Conservation (phyloP, 2,113 vertebrate species). For the Hydrolagus affinis region DNA sequence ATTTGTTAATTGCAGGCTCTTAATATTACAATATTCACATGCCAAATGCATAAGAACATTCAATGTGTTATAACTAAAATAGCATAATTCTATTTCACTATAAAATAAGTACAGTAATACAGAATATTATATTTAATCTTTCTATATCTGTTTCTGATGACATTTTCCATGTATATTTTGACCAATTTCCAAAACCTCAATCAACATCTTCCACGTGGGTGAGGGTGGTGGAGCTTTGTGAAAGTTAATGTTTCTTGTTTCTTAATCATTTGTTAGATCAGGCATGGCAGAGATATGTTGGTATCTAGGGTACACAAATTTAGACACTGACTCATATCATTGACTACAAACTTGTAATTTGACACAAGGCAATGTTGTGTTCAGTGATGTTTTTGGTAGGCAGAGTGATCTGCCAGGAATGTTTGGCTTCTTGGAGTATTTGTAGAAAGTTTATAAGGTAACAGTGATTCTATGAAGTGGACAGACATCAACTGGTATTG, state of each 20-base stretch:
- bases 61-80: too few relatives aligned
- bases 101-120: not conserved
- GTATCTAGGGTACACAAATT: not conserved
- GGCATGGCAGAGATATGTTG: not conserved
- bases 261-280: not conserved
- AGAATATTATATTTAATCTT: not conserved
- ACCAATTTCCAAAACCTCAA: not conserved
- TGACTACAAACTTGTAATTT: not conserved
- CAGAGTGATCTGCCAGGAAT: conserved; percentile 18
- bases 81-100: not conserved
- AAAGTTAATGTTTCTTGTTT: not conserved
- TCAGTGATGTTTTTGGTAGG: conserved; percentile 2
- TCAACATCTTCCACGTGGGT: not conserved
- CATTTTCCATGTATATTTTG: conserved; percentile 1
- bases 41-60: not conserved
- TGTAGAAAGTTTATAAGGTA: not conserved
- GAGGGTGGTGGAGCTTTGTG: not conserved
- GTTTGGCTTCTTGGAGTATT: conserved; percentile 10
- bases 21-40: not conserved
- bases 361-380: conserved; percentile 5
- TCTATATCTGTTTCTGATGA: not conserved
- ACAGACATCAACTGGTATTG: not conserved
- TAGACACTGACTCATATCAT: conserved; percentile 10
- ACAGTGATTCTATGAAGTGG: conserved; percentile 7
- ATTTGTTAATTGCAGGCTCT: too few relatives aligned